These are phyloP conservation scores for Cybosia mesomella DNA, from an alignment of 2,888 invertebrate genomes.

Conservation along the genomic window DNA sequence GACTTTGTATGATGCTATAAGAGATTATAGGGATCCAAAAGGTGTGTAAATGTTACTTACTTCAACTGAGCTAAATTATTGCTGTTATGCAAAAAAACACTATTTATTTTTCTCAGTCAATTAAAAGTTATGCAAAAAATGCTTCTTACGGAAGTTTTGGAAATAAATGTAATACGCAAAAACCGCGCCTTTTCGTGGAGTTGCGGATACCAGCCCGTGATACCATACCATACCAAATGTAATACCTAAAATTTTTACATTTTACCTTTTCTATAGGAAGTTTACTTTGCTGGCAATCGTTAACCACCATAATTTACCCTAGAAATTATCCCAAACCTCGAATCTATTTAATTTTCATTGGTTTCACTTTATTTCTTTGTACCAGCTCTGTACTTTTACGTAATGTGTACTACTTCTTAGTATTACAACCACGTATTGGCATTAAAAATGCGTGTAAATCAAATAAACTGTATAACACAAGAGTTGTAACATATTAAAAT, in stretches of 20 bases:
- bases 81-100: too few relatives aligned
- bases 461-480: not conserved
- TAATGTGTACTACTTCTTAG: not conserved
- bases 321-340: not conserved
- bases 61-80: too few relatives aligned
- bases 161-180: too few relatives aligned
- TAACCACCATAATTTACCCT: not conserved
- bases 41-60: conserved; percentile 54
- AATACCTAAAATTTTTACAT: too few relatives aligned
- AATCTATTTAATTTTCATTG: not conserved
- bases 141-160: too few relatives aligned
- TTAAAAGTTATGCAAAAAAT: too few relatives aligned
- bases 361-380: not conserved
- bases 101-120: too few relatives aligned
- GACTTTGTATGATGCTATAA: conserved; percentile 95
- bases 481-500: not conserved
- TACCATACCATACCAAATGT: too few relatives aligned
- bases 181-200: too few relatives aligned
- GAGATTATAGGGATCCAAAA: conserved; percentile 91
- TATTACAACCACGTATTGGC: not conserved
- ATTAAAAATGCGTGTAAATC: too few relatives aligned
- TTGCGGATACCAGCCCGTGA: too few relatives aligned
- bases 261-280: not conserved
- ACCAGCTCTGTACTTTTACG: too few relatives aligned
- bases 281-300: not conserved